Evolutionary conservation across 2,888 invertebrate genomes (phyloP), one percentile per base, ranked within the genome.

Genomic region (Pterobdella sp.): DNA sequence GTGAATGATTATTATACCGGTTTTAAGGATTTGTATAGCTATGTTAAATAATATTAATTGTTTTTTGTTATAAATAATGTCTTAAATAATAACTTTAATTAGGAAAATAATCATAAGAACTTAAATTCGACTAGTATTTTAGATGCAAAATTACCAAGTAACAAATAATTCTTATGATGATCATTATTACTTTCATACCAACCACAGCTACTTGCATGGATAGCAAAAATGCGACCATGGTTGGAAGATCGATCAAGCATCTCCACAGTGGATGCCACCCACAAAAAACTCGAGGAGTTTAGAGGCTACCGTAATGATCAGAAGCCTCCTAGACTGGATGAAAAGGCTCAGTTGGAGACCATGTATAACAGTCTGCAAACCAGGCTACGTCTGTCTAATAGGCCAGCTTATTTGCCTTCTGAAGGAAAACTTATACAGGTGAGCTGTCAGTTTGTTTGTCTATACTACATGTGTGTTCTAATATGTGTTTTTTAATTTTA

Each of bases 341-440:
- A 97, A 86, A 97, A 97, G 85, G 96, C 96, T 80, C 93, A 94
- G 85, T 88, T 99, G 82, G 98, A 99, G 87, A 99, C 97, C 79
- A 96, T 96, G 86, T 99, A 98, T 88, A 99, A 99, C 87, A 98
- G 98, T 75, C 88, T 99, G 81, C 98, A 99, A 87, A 99, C 98
- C 77, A 94, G 97, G 83, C 88, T 99, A 82, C 90, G 98, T 82
- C 88, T 99, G 79, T 94, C 94, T 83, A 98, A 98, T 87, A 89
- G 98, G 81, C 98, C 98, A 73, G 97, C 98, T 56, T 99, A 97
- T 85, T 91, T 98, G 90, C 98, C 98, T 78, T 94, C 94, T 75
- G 97, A 98, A 86, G 98, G 98, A 81, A 97, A 96, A 86, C 93
- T 95, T 89, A 93, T 98, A 78, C 92, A 93, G 80, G 91, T 91